A percentile compares a stretch with the other conserved stretches of the same genome.
These are phyloP conservation scores for Toxonevra muliebris DNA, from an alignment of 2,888 invertebrate species.

Conservation along the genomic window DNA sequence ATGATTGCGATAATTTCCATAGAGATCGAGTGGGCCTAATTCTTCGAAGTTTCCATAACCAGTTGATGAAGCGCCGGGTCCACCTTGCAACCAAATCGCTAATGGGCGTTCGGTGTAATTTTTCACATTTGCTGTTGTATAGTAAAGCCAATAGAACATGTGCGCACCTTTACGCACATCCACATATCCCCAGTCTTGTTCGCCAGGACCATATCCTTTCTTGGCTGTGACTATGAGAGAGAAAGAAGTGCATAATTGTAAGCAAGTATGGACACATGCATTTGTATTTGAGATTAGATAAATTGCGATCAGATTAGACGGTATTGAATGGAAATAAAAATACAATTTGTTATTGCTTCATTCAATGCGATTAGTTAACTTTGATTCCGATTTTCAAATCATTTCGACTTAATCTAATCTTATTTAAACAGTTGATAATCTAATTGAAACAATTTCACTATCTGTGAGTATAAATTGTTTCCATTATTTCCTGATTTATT, in stretches of 20 bases:
- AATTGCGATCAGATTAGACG: neutral
- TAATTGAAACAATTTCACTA: too few relatives aligned
- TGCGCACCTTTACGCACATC: constrained; percentile 78
- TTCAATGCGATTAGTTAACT: neutral
- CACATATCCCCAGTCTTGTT: constrained; percentile 80
- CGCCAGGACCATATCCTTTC: constrained; percentile 69
- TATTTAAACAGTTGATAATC: neutral
- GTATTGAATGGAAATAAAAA: too few relatives aligned
- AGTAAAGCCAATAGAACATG: constrained; percentile 90
- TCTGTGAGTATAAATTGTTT: too few relatives aligned
- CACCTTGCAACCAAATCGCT: constrained; percentile 90
- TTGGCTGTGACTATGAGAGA: constrained; percentile 43
- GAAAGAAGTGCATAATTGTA: neutral
- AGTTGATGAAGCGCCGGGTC: constrained; percentile 82
- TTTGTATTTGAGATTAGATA: neutral
- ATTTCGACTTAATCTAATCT: neutral
- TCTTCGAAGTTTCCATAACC: constrained; percentile 90
- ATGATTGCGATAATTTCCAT: constrained; percentile 74
- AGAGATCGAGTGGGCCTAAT: constrained; percentile 77
- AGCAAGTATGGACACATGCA: neutral
- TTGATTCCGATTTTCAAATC: neutral
- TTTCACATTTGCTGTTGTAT: constrained; percentile 72
- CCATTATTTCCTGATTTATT: too few relatives aligned
- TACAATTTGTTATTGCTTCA: too few relatives aligned
- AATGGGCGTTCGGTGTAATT: constrained; percentile 75